Evolutionary conservation across 1,140 invertebrate genomes (phyloP).

Genomic region (Cotesia typhae): DNA sequence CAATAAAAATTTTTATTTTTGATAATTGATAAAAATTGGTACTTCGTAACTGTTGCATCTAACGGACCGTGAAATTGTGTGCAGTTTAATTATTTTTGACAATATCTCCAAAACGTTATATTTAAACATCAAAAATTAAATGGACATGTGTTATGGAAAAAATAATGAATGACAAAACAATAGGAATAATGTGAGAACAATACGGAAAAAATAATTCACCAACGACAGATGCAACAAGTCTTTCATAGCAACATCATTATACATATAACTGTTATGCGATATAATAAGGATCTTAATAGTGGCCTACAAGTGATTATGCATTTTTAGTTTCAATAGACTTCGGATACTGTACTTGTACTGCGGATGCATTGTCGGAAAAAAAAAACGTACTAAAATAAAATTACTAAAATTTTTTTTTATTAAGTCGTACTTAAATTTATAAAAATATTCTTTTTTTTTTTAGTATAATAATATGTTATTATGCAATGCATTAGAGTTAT

Average conservation of each 20-base stretch:
- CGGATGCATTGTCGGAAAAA: too few relatives aligned
- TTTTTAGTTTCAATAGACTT: neutral
- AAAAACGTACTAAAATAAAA: too few relatives aligned
- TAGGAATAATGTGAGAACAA: slow-evolving; percentile 10
- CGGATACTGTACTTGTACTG: neutral
- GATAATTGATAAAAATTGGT: too few relatives aligned
- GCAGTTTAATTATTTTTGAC: neutral
- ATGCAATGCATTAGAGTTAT: too few relatives aligned
- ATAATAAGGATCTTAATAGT: slow-evolving; percentile 21
- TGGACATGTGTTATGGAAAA: neutral
- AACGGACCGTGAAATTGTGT: neutral
- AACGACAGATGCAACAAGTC: slow-evolving; percentile 19
- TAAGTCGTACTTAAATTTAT: too few relatives aligned
- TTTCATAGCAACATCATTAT: slow-evolving; percentile 17
- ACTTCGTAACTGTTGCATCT: too few relatives aligned
- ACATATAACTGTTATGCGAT: neutral
- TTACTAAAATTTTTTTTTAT: too few relatives aligned
- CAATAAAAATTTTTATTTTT: too few relatives aligned
- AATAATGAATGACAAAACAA: slow-evolving; percentile 1
- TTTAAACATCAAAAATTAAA: slow-evolving; percentile 1
- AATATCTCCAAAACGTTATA: neutral
- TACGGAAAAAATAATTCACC: slow-evolving; percentile 6
- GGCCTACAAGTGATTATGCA: slow-evolving; percentile 15
- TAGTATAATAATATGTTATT: too few relatives aligned
- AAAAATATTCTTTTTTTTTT: too few relatives aligned